Base-by-base conservation (phyloP, 1,140 invertebrate genomes). In the Diachasma alloeum region DNA sequence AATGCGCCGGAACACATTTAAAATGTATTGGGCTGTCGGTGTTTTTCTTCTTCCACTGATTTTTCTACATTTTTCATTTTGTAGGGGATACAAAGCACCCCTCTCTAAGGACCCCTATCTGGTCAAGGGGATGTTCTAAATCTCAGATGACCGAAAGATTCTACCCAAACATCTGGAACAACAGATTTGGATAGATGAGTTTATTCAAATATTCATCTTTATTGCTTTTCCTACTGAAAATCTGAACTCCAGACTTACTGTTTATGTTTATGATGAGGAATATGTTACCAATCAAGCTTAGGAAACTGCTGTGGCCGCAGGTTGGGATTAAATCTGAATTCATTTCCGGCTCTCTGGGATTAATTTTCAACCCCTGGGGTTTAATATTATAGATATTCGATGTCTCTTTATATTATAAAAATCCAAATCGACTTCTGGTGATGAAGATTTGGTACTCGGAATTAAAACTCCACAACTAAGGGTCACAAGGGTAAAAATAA, bases 1-100 rank as follows among this genome's bases (percentile, higher is more conserved):
- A 89, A 89, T 89, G 85, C 87, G 85, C 85, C 85, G 86, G 84
- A 88, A 89, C 87, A 84, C 88, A 90, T 90, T 90, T 89, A 90
- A 90, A 90, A 90, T 90, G 88, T 90, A 90, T 90, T 89, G 88
- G 88, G 88, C 87, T 89, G 87, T 90, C 87, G 31, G 13, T 44
- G 37, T 75, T 26, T 39, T 46, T 26, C 48, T 68, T 42, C 84
- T 89, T 85, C 87, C 80, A 84, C 80, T 82, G 85, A 73, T 75
- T 78, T 63, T 69, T 76, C 66, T 59, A 70, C 53, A 74, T 72
- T 69, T 78, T 78, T 78, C 73, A 82, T 72, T 81, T 67, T 53
- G 31, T 42, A 66, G 77, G 72, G 75, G 78, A 69, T 19, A 79
- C 79, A 76, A 17, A 56, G 1, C 22, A 63, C 59, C 59, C 59